Percentiles rank a stretch among this genome's conserved stretches.
phyloP scores from a whole-genome alignment of 2,888 invertebrate genomes.

The Atethmia centrago region DNA sequence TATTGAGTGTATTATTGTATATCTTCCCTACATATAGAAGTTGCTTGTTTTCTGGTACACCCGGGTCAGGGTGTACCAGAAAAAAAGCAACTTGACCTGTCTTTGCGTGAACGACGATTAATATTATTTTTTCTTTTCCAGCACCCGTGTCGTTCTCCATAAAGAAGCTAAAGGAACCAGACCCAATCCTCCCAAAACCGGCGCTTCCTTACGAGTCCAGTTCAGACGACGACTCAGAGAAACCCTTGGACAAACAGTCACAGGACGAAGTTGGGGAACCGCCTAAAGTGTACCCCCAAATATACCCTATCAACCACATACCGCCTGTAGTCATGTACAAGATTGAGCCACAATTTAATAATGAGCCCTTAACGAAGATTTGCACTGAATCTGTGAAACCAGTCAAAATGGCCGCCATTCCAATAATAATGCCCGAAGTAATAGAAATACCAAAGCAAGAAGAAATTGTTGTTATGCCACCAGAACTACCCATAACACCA shows the following conservation, averaged over 20 bases:
- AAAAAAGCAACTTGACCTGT: no score
- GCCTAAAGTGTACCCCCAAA: constrained; percentile 65
- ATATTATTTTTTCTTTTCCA: constrained; percentile 71
- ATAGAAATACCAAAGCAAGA: constrained; percentile 65
- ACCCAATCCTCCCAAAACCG: constrained; percentile 92
- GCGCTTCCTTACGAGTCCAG: constrained; percentile 94
- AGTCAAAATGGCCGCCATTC: constrained; percentile 37
- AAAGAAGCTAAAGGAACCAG: constrained; percentile 94
- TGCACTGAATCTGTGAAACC: constrained; percentile 66
- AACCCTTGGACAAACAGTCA: constrained; percentile 67
- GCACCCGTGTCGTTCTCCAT: constrained; percentile 96
- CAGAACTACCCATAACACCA: constrained; percentile 51
- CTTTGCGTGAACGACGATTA: background rate
- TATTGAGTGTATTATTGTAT: no score
- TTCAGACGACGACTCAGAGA: constrained; percentile 91
- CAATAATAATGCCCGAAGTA: constrained; percentile 61
- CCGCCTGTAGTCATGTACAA: constrained; percentile 83
- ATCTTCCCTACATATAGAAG: no score
- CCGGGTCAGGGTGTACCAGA: no score
- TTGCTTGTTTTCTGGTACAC: no score
- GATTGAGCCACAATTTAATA: constrained; percentile 76
- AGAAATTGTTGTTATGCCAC: constrained; percentile 19
- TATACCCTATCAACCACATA: constrained; percentile 65
- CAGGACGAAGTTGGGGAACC: constrained; percentile 64
- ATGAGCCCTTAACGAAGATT: constrained; percentile 73